Conservation (phyloP, 2,797 vertebrate genomes). For the Caiman crocodilus region DNA sequence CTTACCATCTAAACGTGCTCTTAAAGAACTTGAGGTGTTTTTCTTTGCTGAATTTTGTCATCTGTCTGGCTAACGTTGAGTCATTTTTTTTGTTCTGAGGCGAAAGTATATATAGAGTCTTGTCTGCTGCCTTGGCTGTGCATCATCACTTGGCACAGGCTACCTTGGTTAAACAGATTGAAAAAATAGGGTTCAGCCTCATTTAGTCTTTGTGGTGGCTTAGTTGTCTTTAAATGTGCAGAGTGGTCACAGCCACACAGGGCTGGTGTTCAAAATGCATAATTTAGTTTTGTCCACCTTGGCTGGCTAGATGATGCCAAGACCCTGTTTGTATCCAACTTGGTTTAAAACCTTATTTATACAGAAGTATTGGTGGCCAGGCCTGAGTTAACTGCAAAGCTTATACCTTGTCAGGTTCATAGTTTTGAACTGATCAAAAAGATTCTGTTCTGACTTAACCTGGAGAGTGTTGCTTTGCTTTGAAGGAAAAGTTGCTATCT, state of each 20-base stretch:
- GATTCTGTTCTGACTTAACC: neutral
- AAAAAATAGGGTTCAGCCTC: neutral
- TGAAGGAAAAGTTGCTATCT: neutral
- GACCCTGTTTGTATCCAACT: neutral
- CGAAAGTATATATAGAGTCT: neutral
- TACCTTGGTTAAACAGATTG: rapidly evolving
- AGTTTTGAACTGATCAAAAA: neutral
- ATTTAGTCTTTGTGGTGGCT: neutral
- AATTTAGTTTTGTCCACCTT: rapidly evolving
- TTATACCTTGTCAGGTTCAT: neutral
- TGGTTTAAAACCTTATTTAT: neutral
- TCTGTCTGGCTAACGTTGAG: neutral
- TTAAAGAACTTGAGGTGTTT: rapidly evolving
- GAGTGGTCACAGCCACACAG: rapidly evolving
- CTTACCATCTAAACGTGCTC: neutral
- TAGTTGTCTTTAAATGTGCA: rapidly evolving
- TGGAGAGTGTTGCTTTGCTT: rapidly evolving
- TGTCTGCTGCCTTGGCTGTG: neutral
- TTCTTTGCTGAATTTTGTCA: neutral
- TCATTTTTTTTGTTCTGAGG: rapidly evolving
- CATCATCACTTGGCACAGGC: rapidly evolving
- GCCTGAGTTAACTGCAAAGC: neutral
- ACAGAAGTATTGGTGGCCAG: neutral
- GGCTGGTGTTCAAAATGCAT: rapidly evolving
- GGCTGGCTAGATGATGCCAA: rapidly evolving